Evolutionary conservation across 2,888 invertebrate genomes (phyloP).

Genomic region (Macaria liturata): DNA sequence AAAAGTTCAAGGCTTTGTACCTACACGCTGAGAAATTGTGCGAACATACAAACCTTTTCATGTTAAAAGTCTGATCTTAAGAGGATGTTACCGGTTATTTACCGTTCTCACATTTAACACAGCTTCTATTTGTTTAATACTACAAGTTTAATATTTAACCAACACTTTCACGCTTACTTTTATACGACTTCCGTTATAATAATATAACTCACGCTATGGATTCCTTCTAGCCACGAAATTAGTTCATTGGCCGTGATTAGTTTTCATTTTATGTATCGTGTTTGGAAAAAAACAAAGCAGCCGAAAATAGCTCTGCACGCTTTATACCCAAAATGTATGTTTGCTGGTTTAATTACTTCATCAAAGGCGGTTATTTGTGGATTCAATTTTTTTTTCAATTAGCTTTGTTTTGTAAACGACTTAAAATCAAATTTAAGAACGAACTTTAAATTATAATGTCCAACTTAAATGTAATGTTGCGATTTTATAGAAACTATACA

Average conservation of each 20-base stretch:
- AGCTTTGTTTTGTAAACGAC: no score
- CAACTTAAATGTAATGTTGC: no score
- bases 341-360: constrained; percentile 1
- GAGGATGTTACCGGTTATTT: no score
- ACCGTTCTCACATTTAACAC: no score
- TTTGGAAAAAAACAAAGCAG: constrained; percentile 12
- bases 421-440: no score
- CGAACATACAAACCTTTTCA: no score
- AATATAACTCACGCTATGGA: constrained; percentile 39
- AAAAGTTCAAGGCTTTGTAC: no score
- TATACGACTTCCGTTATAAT: constrained; percentile 47
- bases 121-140: no score
- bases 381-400: neutral
- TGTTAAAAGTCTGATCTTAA: no score
- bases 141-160: constrained; percentile 8
- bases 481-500: no score
- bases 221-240: constrained; percentile 41
- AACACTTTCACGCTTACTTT: constrained; percentile 15
- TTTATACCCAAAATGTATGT: constrained; percentile 3
- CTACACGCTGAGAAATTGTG: no score
- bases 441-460: no score
- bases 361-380: constrained; percentile 3
- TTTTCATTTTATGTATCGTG: constrained; percentile 26
- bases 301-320: constrained; percentile 18
- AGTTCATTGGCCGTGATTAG: constrained; percentile 48